These are phyloP conservation scores for Malacoraja senta DNA, from an alignment of 2,797 vertebrate species.

Conservation along the genomic window DNA sequence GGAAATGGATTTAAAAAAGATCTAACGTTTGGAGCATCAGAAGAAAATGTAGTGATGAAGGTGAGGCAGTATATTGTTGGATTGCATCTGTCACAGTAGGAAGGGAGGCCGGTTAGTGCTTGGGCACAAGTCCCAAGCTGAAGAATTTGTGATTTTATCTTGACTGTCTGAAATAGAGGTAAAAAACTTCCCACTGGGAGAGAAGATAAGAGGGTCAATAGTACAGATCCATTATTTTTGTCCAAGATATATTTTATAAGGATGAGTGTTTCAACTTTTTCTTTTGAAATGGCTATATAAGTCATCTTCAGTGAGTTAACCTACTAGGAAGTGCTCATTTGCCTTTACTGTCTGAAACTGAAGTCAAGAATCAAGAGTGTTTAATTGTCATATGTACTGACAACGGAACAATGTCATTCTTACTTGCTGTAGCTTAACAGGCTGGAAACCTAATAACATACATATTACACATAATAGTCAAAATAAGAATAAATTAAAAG, in stretches of 20 bases:
- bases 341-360: not conserved
- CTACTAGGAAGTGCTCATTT: not conserved
- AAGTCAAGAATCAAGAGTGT: not conserved
- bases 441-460: no score
- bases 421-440: no score
- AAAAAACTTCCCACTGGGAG: not conserved
- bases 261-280: not conserved
- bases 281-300: not conserved
- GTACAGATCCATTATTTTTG: not conserved
- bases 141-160: conserved; percentile 24
- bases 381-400: no score
- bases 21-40: no score
- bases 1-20: not conserved
- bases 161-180: not conserved
- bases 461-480: no score
- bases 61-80: not conserved
- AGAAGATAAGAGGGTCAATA: not conserved
- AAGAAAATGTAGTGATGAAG: not conserved
- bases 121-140: not conserved
- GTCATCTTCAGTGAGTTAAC: not conserved
- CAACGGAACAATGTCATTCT: no score
- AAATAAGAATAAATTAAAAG: no score
- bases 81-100: not conserved
- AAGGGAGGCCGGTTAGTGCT: not conserved
- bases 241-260: not conserved